Evolutionary conservation across 2,888 invertebrate species (phyloP).

Genomic region (Macaria notata): DNA sequence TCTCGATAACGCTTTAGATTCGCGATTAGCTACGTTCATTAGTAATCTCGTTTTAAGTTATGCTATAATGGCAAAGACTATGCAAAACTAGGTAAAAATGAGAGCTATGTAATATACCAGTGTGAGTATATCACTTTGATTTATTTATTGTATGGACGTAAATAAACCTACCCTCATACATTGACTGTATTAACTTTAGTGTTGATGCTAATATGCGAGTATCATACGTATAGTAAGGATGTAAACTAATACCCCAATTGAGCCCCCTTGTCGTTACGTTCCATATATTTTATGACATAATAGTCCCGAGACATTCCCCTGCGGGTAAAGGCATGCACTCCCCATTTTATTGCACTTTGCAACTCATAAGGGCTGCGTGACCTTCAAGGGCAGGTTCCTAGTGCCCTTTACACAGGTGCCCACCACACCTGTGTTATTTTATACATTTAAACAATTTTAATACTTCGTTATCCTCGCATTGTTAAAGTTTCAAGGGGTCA

Average conservation of each 20-base stretch:
- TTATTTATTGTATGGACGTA: too few species aligned
- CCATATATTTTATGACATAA: slow-evolving; percentile 4
- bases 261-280: not conserved
- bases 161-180: too few species aligned
- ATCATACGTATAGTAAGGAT: too few species aligned
- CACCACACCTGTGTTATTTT: slow-evolving; percentile 59
- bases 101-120: too few species aligned
- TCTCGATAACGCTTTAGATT: slow-evolving; percentile 2
- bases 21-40: slow-evolving; percentile 7
- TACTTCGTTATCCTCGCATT: slow-evolving; percentile 35
- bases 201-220: too few species aligned
- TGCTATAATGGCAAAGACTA: not conserved
- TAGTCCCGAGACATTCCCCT: slow-evolving; percentile 5
- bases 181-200: too few species aligned
- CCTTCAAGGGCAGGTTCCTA: slow-evolving; percentile 49
- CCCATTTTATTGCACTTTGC: slow-evolving; percentile 27
- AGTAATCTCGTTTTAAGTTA: not conserved
- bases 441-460: slow-evolving; percentile 41
- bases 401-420: slow-evolving; percentile 68
- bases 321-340: slow-evolving; percentile 10
- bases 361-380: slow-evolving; percentile 44
- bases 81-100: not conserved
- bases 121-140: too few species aligned
- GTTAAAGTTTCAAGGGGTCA: slow-evolving; percentile 23
- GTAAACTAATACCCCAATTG: not conserved